phyloP scores from a whole-genome alignment of 2,797 vertebrate genomes.

The Babyrousa celebensis region DNA sequence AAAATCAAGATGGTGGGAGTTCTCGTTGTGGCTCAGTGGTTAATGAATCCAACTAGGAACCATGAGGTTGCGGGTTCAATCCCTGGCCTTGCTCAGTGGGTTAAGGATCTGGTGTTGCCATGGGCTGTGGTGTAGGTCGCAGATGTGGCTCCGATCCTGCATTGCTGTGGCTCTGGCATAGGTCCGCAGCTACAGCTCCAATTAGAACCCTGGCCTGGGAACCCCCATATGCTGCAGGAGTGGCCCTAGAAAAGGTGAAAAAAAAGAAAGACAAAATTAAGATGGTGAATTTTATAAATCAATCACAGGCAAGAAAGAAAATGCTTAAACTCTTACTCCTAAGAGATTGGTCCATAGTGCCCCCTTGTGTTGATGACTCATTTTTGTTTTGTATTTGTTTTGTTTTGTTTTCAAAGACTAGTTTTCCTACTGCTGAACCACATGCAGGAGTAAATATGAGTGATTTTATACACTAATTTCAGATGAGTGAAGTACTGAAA shows the following conservation, averaged over 20 bases:
- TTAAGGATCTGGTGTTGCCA: too few species aligned
- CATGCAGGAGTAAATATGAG: not conserved
- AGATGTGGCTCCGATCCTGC: too few species aligned
- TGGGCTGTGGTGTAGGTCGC: too few species aligned
- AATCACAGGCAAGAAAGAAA: conserved; percentile 65
- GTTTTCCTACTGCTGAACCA: not conserved
- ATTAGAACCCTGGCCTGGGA: too few species aligned
- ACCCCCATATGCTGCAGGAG: too few species aligned
- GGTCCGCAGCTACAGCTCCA: too few species aligned
- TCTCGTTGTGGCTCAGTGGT: too few species aligned
- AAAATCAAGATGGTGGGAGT: conserved; percentile 46
- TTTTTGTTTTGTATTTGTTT: not conserved
- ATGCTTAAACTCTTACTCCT: conserved; percentile 55
- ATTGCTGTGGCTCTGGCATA: too few species aligned
- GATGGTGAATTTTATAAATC: conserved; percentile 27
- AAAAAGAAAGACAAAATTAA: conserved; percentile 43
- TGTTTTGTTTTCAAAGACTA: conserved; percentile 1
- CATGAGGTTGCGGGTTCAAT: too few species aligned
- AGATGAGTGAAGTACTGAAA: conserved; percentile 32
- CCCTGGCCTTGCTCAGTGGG: too few species aligned
- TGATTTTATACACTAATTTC: conserved; percentile 32
- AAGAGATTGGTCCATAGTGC: conserved; percentile 89
- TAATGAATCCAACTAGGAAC: too few species aligned
- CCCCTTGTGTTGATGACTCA: conserved; percentile 88
- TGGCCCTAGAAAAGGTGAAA: too few species aligned